Evolutionary conservation across 2,113 vertebrate species (phyloP), one percentile per base, ranked within the genome.

Genomic region (Orientallactaga bullata): DNA sequence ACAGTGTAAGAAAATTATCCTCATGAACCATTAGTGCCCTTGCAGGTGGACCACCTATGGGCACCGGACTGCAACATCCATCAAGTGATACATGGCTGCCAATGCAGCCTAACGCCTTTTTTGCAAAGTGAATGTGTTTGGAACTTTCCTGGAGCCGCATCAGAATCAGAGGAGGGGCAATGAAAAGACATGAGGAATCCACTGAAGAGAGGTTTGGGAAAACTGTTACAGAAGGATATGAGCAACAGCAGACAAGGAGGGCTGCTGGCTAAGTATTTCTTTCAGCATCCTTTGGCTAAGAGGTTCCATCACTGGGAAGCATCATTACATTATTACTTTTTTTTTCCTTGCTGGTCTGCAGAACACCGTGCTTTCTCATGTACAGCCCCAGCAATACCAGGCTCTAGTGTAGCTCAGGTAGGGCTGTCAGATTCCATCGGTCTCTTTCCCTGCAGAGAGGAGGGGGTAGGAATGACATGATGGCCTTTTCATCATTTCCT

Each of bases 151-250:
- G 77, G 61, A 68, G 37, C 9, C 11, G n/a, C 26, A 72, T 32
- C 68, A 60, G 76, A 35, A 42, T 61, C n/a, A 42, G 83, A 86
- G 65, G 71, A 88, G 69, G 26, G 16, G 66, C 20, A 11, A 12
- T 9, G 18, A 17, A 81, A 82, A 82, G 77, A 30, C 58, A 83
- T 1, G 3, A 74, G 32, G 37, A 79, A 66, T 78, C 30, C 55
- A 13, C 37, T 72, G 11, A 28, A 79, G 69, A 83, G 76, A 83
- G 55, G 69, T 51, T 95, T 91, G 24, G 51, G 35, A 78, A 90
- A 82, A 12, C 65, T 80, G 73, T 78, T 81, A n/a, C n/a, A 23
- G 15, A 88, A 71, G 74, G 5, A 81, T 63, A 37, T 55, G 87
- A 69, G n/a, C 60, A 88, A 58, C 12, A 26, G 68, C 76, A 85